Base-by-base conservation (phyloP, 2,797 vertebrate species). In the Channallabes apus region DNA sequence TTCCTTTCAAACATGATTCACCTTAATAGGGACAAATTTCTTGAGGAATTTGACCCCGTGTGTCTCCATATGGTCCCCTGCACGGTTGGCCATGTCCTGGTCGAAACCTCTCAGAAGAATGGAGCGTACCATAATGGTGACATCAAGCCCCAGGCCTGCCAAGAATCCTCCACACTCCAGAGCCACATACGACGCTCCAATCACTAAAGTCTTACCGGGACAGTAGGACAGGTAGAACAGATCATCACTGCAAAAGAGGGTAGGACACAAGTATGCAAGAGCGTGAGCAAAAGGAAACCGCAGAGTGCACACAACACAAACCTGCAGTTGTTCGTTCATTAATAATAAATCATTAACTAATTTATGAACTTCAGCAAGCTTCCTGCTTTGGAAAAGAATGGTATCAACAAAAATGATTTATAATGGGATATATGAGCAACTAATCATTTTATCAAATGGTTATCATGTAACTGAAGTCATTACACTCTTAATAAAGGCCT, bases 161-260 rank as follows among this genome's bases (percentile, higher is more conserved):
- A 99, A 95, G 90, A 99, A 98, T 7, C 98, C 98, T 0, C 97
- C 98, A 17, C 98, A 99, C 87, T 99, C 98, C 90, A 99, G 93
- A 27, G 97, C 97, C 80, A 99, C 97, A 0, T 99, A 99, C 0
- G 98, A 99, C 0, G 98, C 97, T 0, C 98, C 98, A 29, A 99
- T 91, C 59, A 99, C 96, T 80, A 99, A 92, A 0, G 98, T 99
- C 91, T 96, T 97, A 18, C 98, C 97, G 20, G 98, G 98, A 90
- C 97, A 99, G 91, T 98, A 94, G 9, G 96, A 87, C 93, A 99
- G 90, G 0, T 96, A 99, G 90, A 99, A 99, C 76, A 99, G 96
- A 91, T 99, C 98, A 64, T 99, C 98, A 8, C 98, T 99, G 91
- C 11, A n/a, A 85, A 56, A 76, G 0, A 71, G 56, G 1, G 67